A percentile compares a stretch with the other conserved stretches of the same genome.
Conservation (phyloP, 2,797 vertebrate genomes). For the Tragelaphus oryx region DNA sequence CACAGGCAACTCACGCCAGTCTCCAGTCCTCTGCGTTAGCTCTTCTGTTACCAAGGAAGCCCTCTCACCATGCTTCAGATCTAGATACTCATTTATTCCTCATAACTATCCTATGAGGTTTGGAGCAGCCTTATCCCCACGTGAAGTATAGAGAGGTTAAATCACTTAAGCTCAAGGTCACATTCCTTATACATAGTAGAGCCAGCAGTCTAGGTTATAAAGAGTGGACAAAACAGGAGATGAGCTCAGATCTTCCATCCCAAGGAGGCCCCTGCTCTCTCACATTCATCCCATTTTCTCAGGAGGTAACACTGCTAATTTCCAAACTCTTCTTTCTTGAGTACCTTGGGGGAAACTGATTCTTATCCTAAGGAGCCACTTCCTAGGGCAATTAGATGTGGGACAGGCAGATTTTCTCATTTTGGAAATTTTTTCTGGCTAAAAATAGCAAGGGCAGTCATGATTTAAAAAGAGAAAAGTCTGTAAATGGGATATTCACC, state of each 20-base stretch:
- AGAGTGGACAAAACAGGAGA: background rate
- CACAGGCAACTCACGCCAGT: background rate
- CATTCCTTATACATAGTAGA: background rate
- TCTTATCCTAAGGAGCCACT: background rate
- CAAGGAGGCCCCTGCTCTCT: background rate
- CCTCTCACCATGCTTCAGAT: background rate
- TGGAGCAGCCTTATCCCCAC: background rate
- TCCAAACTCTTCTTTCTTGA: background rate
- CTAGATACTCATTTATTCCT: background rate
- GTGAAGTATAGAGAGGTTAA: background rate
- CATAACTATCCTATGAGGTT: background rate
- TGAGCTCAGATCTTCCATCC: background rate
- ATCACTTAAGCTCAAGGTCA: background rate
- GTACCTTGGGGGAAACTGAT: background rate
- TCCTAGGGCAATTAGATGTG: background rate
- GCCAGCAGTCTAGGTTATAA: background rate
- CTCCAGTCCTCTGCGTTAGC: background rate
- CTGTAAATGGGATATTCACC: background rate
- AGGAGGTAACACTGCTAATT: background rate
- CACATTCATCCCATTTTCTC: background rate
- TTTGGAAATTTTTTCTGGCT: background rate
- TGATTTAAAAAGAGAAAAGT: background rate
- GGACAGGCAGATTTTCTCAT: background rate
- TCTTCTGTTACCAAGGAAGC: background rate
- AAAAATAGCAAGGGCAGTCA: background rate